Percentiles rank a stretch among this genome's conserved stretches.
Evolutionary conservation across 1,140 invertebrate genomes (phyloP).

Genomic region (Drosophila suzukii): DNA sequence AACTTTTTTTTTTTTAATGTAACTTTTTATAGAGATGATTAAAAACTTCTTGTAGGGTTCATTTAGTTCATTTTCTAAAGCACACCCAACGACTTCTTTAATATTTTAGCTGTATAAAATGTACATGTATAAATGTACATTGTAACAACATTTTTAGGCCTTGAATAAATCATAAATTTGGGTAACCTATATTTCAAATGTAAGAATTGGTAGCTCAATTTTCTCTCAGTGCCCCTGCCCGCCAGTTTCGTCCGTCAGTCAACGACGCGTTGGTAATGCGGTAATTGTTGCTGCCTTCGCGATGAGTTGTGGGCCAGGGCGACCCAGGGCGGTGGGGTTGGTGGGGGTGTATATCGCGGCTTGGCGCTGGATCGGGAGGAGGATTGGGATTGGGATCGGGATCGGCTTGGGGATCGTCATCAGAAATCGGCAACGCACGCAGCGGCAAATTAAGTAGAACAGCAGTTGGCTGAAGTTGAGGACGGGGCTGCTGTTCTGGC

Average conservation of each 20-base stretch:
- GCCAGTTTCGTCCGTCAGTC: slow-evolving; percentile 50
- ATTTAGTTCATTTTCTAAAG: too few relatives aligned
- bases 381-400: slow-evolving; percentile 27
- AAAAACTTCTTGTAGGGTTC: too few relatives aligned
- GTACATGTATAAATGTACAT: too few relatives aligned
- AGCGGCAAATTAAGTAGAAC: slow-evolving; percentile 82
- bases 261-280: slow-evolving; percentile 76
- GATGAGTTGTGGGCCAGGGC: slow-evolving; percentile 28
- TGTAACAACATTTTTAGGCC: too few relatives aligned
- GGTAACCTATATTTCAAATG: too few relatives aligned
- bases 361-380: slow-evolving; percentile 17
- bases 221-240: slow-evolving; percentile 18
- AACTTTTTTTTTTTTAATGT: too few relatives aligned
- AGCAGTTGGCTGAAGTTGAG: slow-evolving; percentile 53
- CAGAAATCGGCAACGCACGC: slow-evolving; percentile 75
- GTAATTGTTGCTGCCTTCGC: slow-evolving; percentile 72
- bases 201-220: not conserved
- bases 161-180: too few relatives aligned
- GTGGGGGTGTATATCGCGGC: slow-evolving; percentile 9
- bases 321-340: not conserved
- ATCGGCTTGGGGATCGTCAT: slow-evolving; percentile 44
- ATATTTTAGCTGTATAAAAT: too few relatives aligned
- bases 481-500: slow-evolving; percentile 49
- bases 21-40: too few relatives aligned
- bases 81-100: too few relatives aligned